Evolutionary conservation across 2,888 invertebrate genomes (phyloP), one percentile per base, ranked within the genome.

Genomic region (Mesorhabditis sp.): DNA sequence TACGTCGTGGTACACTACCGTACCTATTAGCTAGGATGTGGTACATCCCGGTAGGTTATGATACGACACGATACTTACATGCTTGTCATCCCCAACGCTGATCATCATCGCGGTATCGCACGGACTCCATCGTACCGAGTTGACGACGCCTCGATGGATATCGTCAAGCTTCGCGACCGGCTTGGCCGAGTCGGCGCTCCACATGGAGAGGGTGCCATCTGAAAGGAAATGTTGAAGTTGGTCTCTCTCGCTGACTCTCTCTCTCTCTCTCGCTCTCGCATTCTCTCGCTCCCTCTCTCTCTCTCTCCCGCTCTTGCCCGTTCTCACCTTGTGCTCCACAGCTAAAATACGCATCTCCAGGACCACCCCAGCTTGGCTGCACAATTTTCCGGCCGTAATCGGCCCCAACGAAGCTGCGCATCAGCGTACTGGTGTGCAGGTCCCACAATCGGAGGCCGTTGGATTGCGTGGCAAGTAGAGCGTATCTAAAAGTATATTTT

Each of bases 371-470:
- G n/a, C 58, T 50, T 50, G 58, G 58, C 7, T 50, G 7, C 10
- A 50, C n/a, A 50, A 50, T 50, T 10, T 13, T 50, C n/a, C n/a
- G 7, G 58, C n/a, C 58, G 58, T 50, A 50, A 10, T n/a, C 10
- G n/a, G n/a, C 58, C 1, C 58, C 58, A n/a, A 10, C 7, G 10
- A 50, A n/a, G 10, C 10, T 13, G n/a, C 58, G 58, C 10, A 50
- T 50, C 58, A 50, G 2, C 58, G 58, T 50, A 13, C 58, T 10
- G 10, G 58, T 50, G 7, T 50, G 10, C 58, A 50, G n/a, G 58
- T 50, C 58, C 58, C 58, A 50, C 10, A 50, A 10, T 50, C 58
- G 58, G 58, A 50, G 58, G 10, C 58, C 58, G 58, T 50, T 50
- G 7, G 7, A 13, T 50, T 50, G 10, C 10, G 58, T 50, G 10